These are phyloP conservation scores for Hydropsyche betteni DNA, from an alignment of 2,888 invertebrate genomes.

Conservation along the genomic window DNA sequence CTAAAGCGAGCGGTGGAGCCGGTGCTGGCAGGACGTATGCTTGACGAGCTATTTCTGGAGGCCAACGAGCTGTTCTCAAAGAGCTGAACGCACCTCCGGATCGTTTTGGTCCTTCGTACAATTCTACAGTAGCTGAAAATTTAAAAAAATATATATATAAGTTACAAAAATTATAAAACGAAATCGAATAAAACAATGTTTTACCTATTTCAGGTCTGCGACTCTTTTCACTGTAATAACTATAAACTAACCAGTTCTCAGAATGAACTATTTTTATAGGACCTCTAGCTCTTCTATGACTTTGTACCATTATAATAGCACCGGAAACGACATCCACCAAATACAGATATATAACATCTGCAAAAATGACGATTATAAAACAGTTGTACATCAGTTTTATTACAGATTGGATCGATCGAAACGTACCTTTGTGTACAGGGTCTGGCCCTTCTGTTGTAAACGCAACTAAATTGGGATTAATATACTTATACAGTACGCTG, in stretches of 20 bases:
- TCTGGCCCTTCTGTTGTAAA: conserved; percentile 83
- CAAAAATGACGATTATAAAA: conserved; percentile 34
- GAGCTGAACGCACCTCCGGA: conserved; percentile 90
- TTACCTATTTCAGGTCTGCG: conserved; percentile 87
- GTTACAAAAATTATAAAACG: not conserved
- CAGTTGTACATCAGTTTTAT: not conserved
- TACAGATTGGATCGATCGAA: not conserved
- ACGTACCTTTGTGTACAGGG: conserved; percentile 76
- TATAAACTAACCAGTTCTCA: conserved; percentile 96
- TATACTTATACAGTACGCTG: conserved; percentile 97
- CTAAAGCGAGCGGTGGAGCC: conserved; percentile 81
- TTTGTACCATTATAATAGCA: conserved; percentile 82
- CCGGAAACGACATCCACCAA: conserved; percentile 93
- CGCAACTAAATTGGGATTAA: conserved; percentile 95
- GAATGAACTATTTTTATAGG: conserved; percentile 91
- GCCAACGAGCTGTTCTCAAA: conserved; percentile 74
- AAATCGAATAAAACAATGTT: conserved; percentile 42
- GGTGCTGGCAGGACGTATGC: conserved; percentile 87
- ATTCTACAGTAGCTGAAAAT: conserved; percentile 81
- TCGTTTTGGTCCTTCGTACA: conserved; percentile 86
- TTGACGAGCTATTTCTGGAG: conserved; percentile 82
- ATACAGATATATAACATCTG: conserved; percentile 84
- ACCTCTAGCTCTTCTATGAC: conserved; percentile 84
- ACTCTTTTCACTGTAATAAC: conserved; percentile 92
- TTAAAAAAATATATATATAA: not conserved